Percentiles rank a stretch among this genome's conserved stretches.
These are phyloP conservation scores for Zele albiditarsus DNA, from an alignment of 2,888 invertebrate genomes.

Conservation along the genomic window DNA sequence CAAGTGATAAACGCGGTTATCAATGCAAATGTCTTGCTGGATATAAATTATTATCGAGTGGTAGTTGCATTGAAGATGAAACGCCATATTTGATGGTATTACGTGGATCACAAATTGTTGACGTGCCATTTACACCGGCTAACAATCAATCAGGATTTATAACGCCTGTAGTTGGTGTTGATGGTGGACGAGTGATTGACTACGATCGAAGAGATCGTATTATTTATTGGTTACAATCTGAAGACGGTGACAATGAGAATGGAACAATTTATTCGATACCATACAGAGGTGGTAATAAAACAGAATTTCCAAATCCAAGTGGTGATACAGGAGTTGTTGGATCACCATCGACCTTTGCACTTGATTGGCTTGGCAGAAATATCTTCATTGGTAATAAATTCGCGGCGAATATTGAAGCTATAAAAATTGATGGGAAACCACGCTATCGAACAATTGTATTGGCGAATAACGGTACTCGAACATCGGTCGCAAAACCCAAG, in stretches of 20 bases:
- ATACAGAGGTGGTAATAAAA: slow-evolving; percentile 88
- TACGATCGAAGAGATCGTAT: slow-evolving; percentile 90
- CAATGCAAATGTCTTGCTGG: slow-evolving; percentile 95
- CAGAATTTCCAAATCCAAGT: slow-evolving; percentile 82
- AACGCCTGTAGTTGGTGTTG: slow-evolving; percentile 90
- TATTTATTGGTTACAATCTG: slow-evolving; percentile 90
- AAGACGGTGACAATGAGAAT: slow-evolving; percentile 82
- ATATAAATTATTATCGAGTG: slow-evolving; percentile 79
- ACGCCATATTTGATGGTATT: slow-evolving; percentile 92
- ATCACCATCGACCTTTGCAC: slow-evolving; percentile 91
- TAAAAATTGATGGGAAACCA: slow-evolving; percentile 88
- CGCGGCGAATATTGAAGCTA: slow-evolving; percentile 92
- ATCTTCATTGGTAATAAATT: slow-evolving; percentile 92
- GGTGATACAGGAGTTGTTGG: slow-evolving; percentile 90
- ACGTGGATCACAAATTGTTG: slow-evolving; percentile 86
- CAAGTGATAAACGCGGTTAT: slow-evolving; percentile 80
- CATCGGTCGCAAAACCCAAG: slow-evolving; percentile 90
- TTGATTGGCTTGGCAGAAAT: slow-evolving; percentile 98
- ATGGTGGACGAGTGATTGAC: slow-evolving; percentile 91
- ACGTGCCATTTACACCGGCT: slow-evolving; percentile 84
- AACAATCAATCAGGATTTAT: slow-evolving; percentile 86
- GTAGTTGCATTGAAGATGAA: slow-evolving; percentile 88
- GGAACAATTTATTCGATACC: slow-evolving; percentile 90
- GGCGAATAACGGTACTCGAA: slow-evolving; percentile 89
- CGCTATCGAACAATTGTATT: slow-evolving; percentile 90